Conservation (phyloP, 2,113 vertebrate genomes). For the Macrotis lagotis region DNA sequence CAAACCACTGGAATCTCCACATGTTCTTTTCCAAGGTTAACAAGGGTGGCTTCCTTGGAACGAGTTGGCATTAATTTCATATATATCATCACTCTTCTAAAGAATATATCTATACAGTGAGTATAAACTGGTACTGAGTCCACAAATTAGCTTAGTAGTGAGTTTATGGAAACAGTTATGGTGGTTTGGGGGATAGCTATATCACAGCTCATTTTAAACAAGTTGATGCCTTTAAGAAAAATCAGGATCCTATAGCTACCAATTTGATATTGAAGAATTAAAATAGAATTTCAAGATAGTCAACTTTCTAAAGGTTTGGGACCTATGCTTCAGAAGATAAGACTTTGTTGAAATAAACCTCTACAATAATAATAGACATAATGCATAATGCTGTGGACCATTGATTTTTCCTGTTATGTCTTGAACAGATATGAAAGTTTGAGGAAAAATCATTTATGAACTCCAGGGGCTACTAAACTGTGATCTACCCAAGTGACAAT, state of each 20-base stretch:
- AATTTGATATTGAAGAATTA: not conserved
- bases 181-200: not conserved
- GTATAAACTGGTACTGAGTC: not conserved
- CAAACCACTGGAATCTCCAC: not conserved
- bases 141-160: not conserved
- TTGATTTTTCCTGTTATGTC: not conserved
- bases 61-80: not conserved
- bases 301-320: not conserved
- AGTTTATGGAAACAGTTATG: not conserved
- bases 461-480: not conserved
- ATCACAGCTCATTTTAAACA: not conserved
- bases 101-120: not conserved
- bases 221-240: not conserved
- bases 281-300: not conserved
- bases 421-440: slow-evolving; percentile 9
- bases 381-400: slow-evolving; percentile 5
- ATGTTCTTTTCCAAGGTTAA: not conserved
- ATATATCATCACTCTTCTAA: not conserved
- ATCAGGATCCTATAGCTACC: not conserved
- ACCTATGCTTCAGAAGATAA: not conserved
- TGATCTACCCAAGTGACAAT: not conserved
- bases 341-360: slow-evolving; percentile 49
- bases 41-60: not conserved
- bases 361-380: slow-evolving; percentile 73
- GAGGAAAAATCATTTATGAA: not conserved